Conservation (phyloP, 2,888 invertebrate genomes). For the Pristionchus exspectatus region DNA sequence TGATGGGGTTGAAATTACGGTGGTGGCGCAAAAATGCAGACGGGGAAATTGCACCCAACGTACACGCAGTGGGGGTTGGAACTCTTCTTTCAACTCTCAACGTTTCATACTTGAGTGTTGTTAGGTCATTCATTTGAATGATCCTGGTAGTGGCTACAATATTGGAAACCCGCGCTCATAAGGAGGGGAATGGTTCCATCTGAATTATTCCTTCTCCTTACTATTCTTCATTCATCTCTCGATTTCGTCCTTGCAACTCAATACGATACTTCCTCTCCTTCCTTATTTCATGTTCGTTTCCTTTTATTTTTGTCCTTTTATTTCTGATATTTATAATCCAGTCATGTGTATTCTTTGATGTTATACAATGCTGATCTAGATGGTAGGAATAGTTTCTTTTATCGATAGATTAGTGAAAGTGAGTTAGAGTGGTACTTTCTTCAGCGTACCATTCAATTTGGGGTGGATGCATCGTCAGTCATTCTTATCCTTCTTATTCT, state of each 20-base stretch:
- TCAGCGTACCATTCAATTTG: slow-evolving; percentile 48
- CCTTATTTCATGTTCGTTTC: slow-evolving; percentile 26
- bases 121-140: slow-evolving; percentile 39
- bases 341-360: not conserved
- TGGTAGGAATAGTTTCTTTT: not conserved
- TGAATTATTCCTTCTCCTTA: slow-evolving; percentile 53
- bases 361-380: not conserved
- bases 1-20: not conserved
- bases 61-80: not conserved
- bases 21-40: not conserved
- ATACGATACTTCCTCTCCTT: slow-evolving; percentile 33
- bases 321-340: not conserved
- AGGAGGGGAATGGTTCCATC: slow-evolving; percentile 52
- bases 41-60: not conserved
- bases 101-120: slow-evolving; percentile 34
- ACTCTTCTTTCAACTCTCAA: slow-evolving; percentile 42
- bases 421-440: slow-evolving; percentile 33
- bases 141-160: slow-evolving; percentile 38
- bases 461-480: slow-evolving; percentile 41
- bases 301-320: not conserved
- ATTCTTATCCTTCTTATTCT: slow-evolving; percentile 45
- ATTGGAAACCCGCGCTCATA: slow-evolving; percentile 18
- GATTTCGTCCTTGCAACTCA: slow-evolving; percentile 42
- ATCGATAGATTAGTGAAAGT: slow-evolving; percentile 19
- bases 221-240: slow-evolving; percentile 41